Evolutionary conservation across 2,797 vertebrate genomes (phyloP), one percentile per base, ranked within the genome.

Genomic region (Xiphorhynchus erythropygius): DNA sequence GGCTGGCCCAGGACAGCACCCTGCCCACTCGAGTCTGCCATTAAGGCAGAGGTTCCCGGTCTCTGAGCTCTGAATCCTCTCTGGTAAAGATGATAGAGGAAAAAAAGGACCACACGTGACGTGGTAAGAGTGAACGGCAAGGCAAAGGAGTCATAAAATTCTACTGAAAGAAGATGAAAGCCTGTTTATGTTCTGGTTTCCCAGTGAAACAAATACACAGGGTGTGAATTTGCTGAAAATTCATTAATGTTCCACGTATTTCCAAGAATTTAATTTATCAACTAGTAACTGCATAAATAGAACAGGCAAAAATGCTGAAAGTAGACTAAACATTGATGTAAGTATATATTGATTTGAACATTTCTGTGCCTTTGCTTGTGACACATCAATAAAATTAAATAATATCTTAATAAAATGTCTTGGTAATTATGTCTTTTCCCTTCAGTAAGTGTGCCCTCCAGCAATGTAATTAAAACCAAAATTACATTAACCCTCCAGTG

Each of bases 331-430:
- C 97, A 97, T 96, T 97, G 96, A 97, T 95, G 96, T 68, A 94
- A 95, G 95, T 77, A 68, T 92, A 87, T 93, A 97, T 96, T 18
- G 96, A 97, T 96, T 70, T 69, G 91, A 84, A 56, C 91, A 74
- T 96, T 97, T 88, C 88, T 94, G 74, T 75, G 87, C 95, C 90
- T 97, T 91, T 91, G 71, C 83, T 94, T 83, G 84, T 85, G 82
- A 91, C 88, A 90, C 89, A 96, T 97, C 97, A 96, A 97, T 97
- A 96, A 96, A 94, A 97, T 97, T 97, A 97, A 97, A 96, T 97
- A 97, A 97, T 97, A 96, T 97, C 97, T 97, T 96, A 96, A 97
- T 98, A 98, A 97, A 97, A 96, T 94, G 85, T 96, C 93, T 90
- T 91, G 75, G 76, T 97, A 88, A 60, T 87, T 87, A 93, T 90